These are phyloP conservation scores for Acrobasis suavella DNA, from an alignment of 2,888 invertebrate genomes.

Conservation along the genomic window DNA sequence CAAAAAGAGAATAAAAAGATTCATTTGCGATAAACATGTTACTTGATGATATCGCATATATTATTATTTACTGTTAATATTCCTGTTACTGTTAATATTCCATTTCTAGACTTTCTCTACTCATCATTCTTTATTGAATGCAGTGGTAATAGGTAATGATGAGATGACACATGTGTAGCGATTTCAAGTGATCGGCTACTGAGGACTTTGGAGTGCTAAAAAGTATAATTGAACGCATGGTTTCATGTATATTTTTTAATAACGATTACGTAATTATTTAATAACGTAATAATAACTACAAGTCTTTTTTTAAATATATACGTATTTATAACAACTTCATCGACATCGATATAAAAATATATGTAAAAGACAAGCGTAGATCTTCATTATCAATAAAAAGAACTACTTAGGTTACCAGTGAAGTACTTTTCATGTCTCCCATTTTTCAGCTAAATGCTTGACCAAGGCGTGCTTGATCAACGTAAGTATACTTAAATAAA, in stretches of 20 bases:
- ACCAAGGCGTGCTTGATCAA: no score
- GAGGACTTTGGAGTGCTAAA: background rate
- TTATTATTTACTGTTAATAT: constrained; percentile 26
- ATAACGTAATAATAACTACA: no score
- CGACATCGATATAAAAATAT: no score
- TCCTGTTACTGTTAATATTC: constrained; percentile 28
- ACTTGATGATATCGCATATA: constrained; percentile 32
- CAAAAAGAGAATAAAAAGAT: constrained; percentile 22
- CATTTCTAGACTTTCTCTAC: constrained; percentile 29
- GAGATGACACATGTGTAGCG: constrained; percentile 9
- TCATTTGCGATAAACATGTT: constrained; percentile 30
- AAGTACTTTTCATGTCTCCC: no score
- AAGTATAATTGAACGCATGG: background rate
- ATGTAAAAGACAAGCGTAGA: no score
- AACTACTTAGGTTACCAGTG: no score
- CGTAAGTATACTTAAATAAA: no score
- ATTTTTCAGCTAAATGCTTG: no score
- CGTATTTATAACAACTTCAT: no score
- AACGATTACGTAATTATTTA: no score
- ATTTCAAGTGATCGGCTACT: constrained; percentile 15
- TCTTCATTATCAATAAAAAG: no score
- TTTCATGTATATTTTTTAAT: background rate
- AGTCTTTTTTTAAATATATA: no score
- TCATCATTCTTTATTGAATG: constrained; percentile 28
- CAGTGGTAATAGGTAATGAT: constrained; percentile 3